Evolutionary conservation across 2,113 vertebrate genomes (phyloP).

Genomic region (Perccottus glenii): DNA sequence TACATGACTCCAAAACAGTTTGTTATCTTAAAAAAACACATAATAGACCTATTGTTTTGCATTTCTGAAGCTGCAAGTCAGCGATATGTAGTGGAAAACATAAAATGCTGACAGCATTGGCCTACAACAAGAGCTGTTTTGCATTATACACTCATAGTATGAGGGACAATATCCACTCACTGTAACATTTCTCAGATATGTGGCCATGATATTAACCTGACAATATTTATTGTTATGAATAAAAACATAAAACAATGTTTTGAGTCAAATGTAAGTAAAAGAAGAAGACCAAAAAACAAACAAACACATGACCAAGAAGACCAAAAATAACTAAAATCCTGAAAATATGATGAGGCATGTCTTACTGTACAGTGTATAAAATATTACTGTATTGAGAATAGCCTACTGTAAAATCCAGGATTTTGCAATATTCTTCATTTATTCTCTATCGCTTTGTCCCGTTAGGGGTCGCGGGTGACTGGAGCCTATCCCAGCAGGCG

Average conservation of each 20-base stretch:
- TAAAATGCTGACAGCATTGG: conserved; percentile 42
- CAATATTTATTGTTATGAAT: conserved; percentile 72
- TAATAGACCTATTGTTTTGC: too few relatives aligned
- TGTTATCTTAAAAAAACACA: too few relatives aligned
- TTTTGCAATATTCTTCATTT: too few relatives aligned
- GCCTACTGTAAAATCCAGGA: too few relatives aligned
- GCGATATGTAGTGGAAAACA: neutral
- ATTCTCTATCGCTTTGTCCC: too few relatives aligned
- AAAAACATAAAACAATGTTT: conserved; percentile 65
- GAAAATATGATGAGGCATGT: too few relatives aligned
- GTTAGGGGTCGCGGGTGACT: too few relatives aligned
- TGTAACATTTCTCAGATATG: conserved; percentile 18
- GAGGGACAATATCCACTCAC: conserved; percentile 39
- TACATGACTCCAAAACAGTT: too few relatives aligned
- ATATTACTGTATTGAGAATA: too few relatives aligned
- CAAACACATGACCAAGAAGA: conserved; percentile 34
- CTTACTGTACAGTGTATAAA: too few relatives aligned
- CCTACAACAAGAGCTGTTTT: conserved; percentile 53
- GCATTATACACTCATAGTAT: conserved; percentile 50
- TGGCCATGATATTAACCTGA: conserved; percentile 43
- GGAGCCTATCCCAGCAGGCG: too few relatives aligned
- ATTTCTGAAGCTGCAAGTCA: neutral
- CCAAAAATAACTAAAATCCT: too few relatives aligned
- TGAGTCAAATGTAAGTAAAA: conserved; percentile 23
- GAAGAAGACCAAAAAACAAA: conserved; percentile 33